phyloP scores from a whole-genome alignment of 92 coral and sea anemone species.

The Palythoa caribaeorum region DNA sequence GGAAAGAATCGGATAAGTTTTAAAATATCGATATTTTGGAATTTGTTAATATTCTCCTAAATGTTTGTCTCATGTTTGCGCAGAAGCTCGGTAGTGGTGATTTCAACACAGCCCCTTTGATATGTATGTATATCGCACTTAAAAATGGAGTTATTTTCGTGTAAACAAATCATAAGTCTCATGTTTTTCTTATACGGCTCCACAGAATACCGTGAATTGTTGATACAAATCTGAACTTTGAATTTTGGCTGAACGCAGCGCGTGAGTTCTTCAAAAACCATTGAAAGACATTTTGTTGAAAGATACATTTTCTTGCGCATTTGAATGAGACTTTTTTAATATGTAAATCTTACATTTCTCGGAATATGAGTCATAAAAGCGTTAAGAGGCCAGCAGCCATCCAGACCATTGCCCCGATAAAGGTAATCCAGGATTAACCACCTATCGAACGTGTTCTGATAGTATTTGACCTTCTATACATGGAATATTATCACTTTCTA shows the following conservation, averaged over 20 bases:
- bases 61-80: too few species aligned
- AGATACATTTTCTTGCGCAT: conserved; percentile 47
- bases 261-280: conserved; percentile 9
- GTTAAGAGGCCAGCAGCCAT: conserved; percentile 24
- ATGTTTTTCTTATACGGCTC: conserved; percentile 33
- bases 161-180: conserved; percentile 33
- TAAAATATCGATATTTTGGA: too few species aligned
- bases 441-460: background rate
- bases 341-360: background rate
- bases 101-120: background rate
- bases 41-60: too few species aligned
- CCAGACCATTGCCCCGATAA: background rate
- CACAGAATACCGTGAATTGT: conserved; percentile 31
- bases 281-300: conserved; percentile 32
- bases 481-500: background rate
- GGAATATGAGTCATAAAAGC: background rate
- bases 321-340: background rate
- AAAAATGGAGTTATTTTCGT: conserved; percentile 38
- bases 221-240: conserved; percentile 39
- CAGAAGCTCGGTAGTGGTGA: background rate
- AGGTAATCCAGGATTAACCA: background rate
- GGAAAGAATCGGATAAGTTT: background rate
- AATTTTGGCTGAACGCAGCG: conserved; percentile 12
- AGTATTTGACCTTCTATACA: conserved; percentile 15
- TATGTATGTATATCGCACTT: conserved; percentile 10